phyloP scores from a whole-genome alignment of 2,888 invertebrate genomes.

The Lepeophtheirus nordmannii region DNA sequence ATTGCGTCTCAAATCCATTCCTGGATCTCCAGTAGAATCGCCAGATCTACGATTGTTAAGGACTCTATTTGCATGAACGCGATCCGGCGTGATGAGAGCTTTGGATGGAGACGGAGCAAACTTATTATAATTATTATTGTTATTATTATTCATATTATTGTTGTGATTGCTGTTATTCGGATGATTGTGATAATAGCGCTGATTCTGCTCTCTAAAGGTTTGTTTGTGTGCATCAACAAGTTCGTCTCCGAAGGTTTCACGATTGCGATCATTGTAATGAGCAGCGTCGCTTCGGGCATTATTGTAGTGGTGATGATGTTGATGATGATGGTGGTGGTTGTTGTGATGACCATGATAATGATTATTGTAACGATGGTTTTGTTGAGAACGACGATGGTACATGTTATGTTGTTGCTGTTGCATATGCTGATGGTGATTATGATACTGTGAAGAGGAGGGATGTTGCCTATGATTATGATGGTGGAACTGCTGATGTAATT shows the following conservation, averaged over 20 bases:
- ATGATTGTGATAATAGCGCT: neutral
- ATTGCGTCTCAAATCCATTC: constrained; percentile 1
- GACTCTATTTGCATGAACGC: constrained; percentile 5
- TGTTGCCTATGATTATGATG: neutral
- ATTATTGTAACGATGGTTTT: constrained; percentile 7
- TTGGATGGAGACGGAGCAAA: neutral
- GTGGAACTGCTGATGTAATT: neutral
- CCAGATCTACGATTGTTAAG: constrained; percentile 1
- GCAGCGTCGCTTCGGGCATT: neutral
- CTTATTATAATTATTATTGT: neutral
- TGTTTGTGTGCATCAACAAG: constrained; percentile 12
- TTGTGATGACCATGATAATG: neutral
- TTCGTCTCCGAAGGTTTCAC: constrained; percentile 20
- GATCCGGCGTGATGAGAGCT: constrained; percentile 11
- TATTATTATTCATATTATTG: neutral
- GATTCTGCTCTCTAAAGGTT: neutral
- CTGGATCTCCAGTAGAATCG: neutral
- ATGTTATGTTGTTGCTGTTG: constrained; percentile 12
- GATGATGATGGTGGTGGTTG: constrained; percentile 10
- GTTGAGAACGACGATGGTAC: neutral
- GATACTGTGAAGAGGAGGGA: neutral
- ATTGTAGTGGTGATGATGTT: neutral
- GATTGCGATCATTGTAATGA: constrained; percentile 10
- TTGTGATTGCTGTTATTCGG: neutral
- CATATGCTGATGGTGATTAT: constrained; percentile 10